Base-by-base conservation (phyloP, 2,797 vertebrate species). In the Anisognathus igniventris region DNA sequence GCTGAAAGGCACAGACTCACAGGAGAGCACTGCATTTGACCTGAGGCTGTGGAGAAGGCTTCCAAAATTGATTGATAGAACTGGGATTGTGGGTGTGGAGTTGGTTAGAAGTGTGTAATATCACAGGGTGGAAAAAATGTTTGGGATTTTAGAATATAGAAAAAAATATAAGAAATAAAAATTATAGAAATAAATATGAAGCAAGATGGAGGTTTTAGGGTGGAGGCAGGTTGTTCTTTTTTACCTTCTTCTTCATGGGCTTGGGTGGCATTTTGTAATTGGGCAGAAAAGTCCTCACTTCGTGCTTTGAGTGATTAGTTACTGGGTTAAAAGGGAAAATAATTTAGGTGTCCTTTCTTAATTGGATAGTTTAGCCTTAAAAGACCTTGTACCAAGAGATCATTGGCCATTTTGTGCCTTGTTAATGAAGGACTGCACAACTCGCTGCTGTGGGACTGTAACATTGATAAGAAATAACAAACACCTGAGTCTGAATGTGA, bases 61-160 rank as follows among this genome's bases (percentile, higher is more conserved):
- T 35, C 5, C 14, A 56, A 56, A 56, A 33, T 56, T 3, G 14
- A 33, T 0, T 56, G 14, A 33, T 0, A 33, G 22, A 0, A 33
- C 14, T 56, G 54, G n/a, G n/a, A 33, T 15, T 56, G 0, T 0
- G 2, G n/a, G 10, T 24, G 22, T 33, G 54, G 3, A 33, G 54
- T 5, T 24, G 54, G 4, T 24, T 11, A 14, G 8, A 9, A 21
- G 31, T 22, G 31, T 22, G 51, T 54, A 1, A 17, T 8, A 16
- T 24, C n/a, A 56, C 22, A 8, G 7, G n/a, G 22, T 33, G n/a
- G 22, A 33, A 40, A 39, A 40, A 40, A 40, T 40, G 54, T 35
- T 57, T 57, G n/a, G 14, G n/a, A 1, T 57, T 54, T 57, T 17
- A 57, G n/a, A 57, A 35, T 35, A 35, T 8, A 33, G 22, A 40